A percentile compares a stretch with the other conserved stretches of the same genome.
Evolutionary conservation across 1,140 invertebrate genomes (phyloP).

Genomic region (Myzus persicae): DNA sequence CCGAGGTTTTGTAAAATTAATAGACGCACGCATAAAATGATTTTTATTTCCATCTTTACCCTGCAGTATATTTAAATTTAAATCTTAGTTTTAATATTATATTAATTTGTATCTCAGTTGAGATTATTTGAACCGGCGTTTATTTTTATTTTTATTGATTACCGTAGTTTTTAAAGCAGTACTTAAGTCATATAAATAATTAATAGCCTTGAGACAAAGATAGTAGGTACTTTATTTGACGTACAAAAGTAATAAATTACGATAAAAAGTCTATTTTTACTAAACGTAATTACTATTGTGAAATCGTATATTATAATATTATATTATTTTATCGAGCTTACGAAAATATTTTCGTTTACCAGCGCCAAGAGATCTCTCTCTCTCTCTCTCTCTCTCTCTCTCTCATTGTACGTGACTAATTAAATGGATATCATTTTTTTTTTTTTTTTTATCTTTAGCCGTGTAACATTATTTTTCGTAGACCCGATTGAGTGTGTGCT

Average conservation of each 20-base stretch:
- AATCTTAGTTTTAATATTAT: not conserved
- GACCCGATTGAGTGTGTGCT: not conserved
- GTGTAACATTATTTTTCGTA: not conserved
- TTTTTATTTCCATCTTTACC: not conserved
- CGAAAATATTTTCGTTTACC: not conserved
- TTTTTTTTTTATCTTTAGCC: not conserved
- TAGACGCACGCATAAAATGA: not conserved
- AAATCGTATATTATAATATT: not conserved
- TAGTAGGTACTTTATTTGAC: not conserved
- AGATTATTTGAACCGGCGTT: not conserved
- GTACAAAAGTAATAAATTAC: not conserved
- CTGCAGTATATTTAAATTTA: not conserved
- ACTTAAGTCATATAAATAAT: conserved; percentile 10
- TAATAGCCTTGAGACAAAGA: not conserved
- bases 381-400: too few relatives aligned
- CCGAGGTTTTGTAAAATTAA: not conserved
- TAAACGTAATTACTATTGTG: not conserved
- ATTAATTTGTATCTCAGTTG: not conserved
- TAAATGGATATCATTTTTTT: not conserved
- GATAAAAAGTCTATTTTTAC: not conserved
- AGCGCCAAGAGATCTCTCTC: not conserved
- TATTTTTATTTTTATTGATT: not conserved
- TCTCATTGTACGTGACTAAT: not conserved
- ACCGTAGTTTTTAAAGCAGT: not conserved
- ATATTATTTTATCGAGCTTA: not conserved